Conservation (phyloP, 2,888 invertebrate species). For the Fragum sueziense region DNA sequence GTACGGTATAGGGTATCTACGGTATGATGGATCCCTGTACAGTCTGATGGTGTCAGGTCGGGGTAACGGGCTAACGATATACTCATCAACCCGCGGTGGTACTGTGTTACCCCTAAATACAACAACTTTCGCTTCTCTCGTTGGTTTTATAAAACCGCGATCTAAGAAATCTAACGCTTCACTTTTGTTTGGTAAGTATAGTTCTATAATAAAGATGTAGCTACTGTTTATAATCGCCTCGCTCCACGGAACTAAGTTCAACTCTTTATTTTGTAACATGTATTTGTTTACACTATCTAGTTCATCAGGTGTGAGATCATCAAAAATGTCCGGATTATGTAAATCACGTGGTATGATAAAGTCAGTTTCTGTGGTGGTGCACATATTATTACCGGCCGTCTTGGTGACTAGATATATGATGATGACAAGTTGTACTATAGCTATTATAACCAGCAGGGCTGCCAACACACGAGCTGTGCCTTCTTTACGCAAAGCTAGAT, state of each 20-base stretch:
- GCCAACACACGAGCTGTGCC: background rate
- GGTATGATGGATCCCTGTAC: slow-evolving; percentile 61
- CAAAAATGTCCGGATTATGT: slow-evolving; percentile 67
- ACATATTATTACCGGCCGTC: background rate
- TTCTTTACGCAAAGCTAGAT: slow-evolving; percentile 1
- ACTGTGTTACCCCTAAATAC: slow-evolving; percentile 69
- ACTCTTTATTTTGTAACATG: slow-evolving; percentile 47
- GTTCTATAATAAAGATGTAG: slow-evolving; percentile 68
- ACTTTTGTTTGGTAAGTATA: slow-evolving; percentile 67
- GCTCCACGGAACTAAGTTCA: slow-evolving; percentile 55
- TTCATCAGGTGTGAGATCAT: slow-evolving; percentile 70
- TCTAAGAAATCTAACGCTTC: slow-evolving; percentile 63
- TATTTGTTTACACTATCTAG: slow-evolving; percentile 61
- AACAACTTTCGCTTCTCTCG: slow-evolving; percentile 67
- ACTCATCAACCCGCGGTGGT: slow-evolving; percentile 73
- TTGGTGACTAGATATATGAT: slow-evolving; percentile 3
- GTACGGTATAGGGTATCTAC: slow-evolving; percentile 64
- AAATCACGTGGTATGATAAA: slow-evolving; percentile 56
- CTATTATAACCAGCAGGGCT: background rate
- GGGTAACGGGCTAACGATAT: slow-evolving; percentile 71
- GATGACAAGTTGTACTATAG: slow-evolving; percentile 5
- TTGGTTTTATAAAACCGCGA: slow-evolving; percentile 52
- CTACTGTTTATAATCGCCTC: slow-evolving; percentile 60
- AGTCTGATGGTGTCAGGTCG: slow-evolving; percentile 53
- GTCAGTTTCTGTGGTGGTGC: background rate